Percentiles rank a stretch among this genome's conserved stretches.
These are phyloP conservation scores for Clavelina lepadiformis DNA, from an alignment of 23 tunicate genomes.

Conservation along the genomic window DNA sequence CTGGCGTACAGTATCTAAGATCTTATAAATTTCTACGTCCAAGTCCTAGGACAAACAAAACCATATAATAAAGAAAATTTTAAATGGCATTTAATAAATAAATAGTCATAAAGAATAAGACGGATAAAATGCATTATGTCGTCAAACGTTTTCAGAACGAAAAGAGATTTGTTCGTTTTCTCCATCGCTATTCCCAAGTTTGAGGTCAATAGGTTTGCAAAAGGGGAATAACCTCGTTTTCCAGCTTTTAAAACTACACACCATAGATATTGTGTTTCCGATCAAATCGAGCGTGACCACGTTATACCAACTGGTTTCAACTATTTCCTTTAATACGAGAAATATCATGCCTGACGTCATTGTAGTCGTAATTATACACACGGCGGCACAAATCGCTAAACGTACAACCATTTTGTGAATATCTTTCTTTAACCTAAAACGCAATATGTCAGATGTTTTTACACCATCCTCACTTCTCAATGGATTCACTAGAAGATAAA, in stretches of 20 bases:
- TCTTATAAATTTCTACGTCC: too few relatives aligned
- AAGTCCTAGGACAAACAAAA: too few relatives aligned
- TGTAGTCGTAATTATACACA: slow-evolving; percentile 11
- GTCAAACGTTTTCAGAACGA: too few relatives aligned
- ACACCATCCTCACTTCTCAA: background rate
- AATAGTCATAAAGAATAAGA: too few relatives aligned
- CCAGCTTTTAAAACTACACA: slow-evolving; percentile 18
- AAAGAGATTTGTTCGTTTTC: too few relatives aligned
- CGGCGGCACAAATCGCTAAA: slow-evolving; percentile 15
- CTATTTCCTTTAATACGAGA: slow-evolving; percentile 1
- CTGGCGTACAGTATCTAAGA: too few relatives aligned
- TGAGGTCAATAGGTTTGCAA: too few relatives aligned
- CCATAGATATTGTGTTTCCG: background rate
- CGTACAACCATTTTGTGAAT: slow-evolving; percentile 4
- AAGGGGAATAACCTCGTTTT: slow-evolving; percentile 13
- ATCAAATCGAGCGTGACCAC: slow-evolving; percentile 6
- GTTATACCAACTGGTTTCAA: slow-evolving; percentile 16
- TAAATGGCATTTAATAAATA: too few relatives aligned
- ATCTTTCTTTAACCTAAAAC: background rate
- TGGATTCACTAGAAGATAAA: slow-evolving; percentile 17
- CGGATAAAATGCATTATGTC: too few relatives aligned
- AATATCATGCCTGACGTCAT: slow-evolving; percentile 1
- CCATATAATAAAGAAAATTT: too few relatives aligned
- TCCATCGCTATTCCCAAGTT: too few relatives aligned
- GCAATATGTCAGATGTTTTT: background rate